Percentiles rank a stretch among this genome's conserved stretches.
Evolutionary conservation across 2,888 invertebrate species (phyloP).

Genomic region (Spodoptera exigua): DNA sequence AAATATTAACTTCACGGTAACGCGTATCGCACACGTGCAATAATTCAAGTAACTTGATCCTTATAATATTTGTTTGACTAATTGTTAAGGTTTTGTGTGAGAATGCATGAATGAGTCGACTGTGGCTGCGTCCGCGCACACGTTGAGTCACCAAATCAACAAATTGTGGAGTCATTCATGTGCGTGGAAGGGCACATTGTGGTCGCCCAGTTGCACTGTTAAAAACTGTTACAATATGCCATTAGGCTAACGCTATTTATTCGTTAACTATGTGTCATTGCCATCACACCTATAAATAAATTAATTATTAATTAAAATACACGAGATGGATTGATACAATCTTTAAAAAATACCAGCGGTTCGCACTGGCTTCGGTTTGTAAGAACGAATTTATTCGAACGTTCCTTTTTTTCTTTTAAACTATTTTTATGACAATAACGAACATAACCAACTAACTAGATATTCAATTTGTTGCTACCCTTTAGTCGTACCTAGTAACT

Average conservation of each 20-base stretch:
- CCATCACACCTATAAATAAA: conserved; percentile 28
- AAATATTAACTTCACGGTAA: conserved; percentile 26
- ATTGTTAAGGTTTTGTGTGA: conserved; percentile 53
- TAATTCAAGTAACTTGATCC: conserved; percentile 44
- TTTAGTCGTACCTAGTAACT: too few relatives aligned
- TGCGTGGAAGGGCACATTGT: conserved; percentile 35
- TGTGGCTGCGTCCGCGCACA: conserved; percentile 14
- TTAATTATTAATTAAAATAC: conserved; percentile 10
- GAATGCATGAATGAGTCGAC: conserved; percentile 54
- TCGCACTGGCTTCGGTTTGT: too few relatives aligned
- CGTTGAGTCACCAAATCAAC: conserved; percentile 51
- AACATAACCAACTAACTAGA: too few relatives aligned
- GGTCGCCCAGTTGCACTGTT: conserved; percentile 26
- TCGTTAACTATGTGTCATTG: conserved; percentile 34
- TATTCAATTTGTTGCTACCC: too few relatives aligned
- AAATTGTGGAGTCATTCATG: conserved; percentile 58
- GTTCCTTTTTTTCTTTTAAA: too few relatives aligned
- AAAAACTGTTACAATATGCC: conserved; percentile 35
- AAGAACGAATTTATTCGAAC: too few relatives aligned
- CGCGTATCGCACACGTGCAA: conserved; percentile 39
- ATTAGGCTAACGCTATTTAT: conserved; percentile 22
- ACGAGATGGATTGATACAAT: conserved; percentile 8
- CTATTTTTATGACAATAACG: too few relatives aligned
- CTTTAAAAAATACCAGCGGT: conserved; percentile 16
- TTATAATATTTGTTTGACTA: conserved; percentile 48